Conservation (phyloP, 2,888 invertebrate species). For the Melinaea menophilus region DNA sequence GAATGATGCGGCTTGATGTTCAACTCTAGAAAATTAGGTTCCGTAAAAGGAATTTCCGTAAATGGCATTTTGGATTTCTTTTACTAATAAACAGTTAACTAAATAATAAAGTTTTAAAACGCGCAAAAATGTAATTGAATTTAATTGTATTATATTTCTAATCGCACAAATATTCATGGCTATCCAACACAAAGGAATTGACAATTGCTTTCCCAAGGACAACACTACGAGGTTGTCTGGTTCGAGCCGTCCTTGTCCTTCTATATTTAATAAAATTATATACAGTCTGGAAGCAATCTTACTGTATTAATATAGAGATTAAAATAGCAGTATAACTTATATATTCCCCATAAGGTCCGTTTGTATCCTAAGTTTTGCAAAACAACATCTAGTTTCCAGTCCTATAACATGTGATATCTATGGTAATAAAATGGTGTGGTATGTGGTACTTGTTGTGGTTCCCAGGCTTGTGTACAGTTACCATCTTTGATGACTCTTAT, state of each 20-base stretch:
- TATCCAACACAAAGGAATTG: slow-evolving; percentile 13
- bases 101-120: too few species aligned
- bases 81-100: too few species aligned
- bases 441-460: slow-evolving; percentile 18
- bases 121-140: too few species aligned
- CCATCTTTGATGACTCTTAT: slow-evolving; percentile 15
- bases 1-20: slow-evolving; percentile 13
- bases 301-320: too few species aligned
- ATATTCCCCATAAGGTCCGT: background rate
- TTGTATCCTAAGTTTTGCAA: slow-evolving; percentile 8
- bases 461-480: slow-evolving; percentile 21
- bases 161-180: too few species aligned
- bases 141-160: too few species aligned
- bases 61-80: background rate
- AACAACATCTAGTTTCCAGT: slow-evolving; percentile 13
- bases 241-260: slow-evolving; percentile 15
- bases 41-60: background rate
- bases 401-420: slow-evolving; percentile 9
- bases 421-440: slow-evolving; percentile 17
- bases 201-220: slow-evolving; percentile 17
- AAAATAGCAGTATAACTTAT: too few species aligned
- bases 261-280: background rate
- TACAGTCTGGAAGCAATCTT: too few species aligned
- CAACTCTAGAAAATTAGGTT: slow-evolving; percentile 5
- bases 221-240: slow-evolving; percentile 15